Base-by-base conservation (phyloP, 2,888 invertebrate genomes). In the Euproctis similis region DNA sequence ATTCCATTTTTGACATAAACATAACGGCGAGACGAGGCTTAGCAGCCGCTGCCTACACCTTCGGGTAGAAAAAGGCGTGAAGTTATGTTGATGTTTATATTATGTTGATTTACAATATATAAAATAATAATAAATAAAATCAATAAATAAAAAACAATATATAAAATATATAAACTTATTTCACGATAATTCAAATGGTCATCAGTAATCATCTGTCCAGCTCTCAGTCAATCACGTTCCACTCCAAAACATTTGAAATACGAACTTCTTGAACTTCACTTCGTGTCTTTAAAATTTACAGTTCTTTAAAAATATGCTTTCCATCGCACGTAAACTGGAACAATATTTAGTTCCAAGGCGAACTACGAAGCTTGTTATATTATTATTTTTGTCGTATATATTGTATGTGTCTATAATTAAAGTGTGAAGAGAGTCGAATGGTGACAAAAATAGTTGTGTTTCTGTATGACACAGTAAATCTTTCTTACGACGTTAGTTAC, bases 391-490 rank as follows among this genome's bases (percentile, higher is more conserved):
- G 67, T 73, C n/a, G n/a, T n/a, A n/a, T 69, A 69, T 72, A 73
- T 74, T 78, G 70, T 67, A 56, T 57, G 57, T 21, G 21, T 67
- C 76, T 81, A 81, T 77, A 76, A 71, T 76, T 80, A 78, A 72
- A 73, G 64, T 66, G 76, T 60, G 72, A 71, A 73, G 73, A 71
- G 74, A 76, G 68, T 64, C 63, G 69, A 69, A 70, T 68, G 42
- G 62, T 50, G 70, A 71, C 69, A 68, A 77, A 80, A 80, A 78
- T 81, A 81, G 62, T 51, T 46, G 59, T 66, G n/a, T n/a, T n/a
- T n/a, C 66, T 58, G 63, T 63, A 68, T 68, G 77, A 72, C 80
- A 73, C 69, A 64, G 74, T 80, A 80, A 78, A 80, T 80, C 75
- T 74, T 51, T 36, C 59, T 67, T 70, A 77, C 71, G 70, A 68